Base-by-base conservation (phyloP, 2,797 vertebrate genomes). In the Margarornis squamiger region DNA sequence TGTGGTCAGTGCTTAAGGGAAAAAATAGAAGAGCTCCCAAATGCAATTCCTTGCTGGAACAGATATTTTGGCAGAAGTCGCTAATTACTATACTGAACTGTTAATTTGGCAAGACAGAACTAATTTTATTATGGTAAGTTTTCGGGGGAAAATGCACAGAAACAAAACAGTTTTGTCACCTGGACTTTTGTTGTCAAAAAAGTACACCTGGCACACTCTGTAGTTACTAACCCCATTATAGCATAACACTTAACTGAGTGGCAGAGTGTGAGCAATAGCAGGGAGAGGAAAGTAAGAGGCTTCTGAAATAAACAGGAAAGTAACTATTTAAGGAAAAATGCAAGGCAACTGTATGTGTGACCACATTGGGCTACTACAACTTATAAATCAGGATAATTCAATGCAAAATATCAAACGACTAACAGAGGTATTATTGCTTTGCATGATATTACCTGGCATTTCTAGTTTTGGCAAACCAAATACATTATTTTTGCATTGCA, bases 1-100 rank as follows among this genome's bases (percentile, higher is more conserved):
- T 92, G 89, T 92, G 95, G 92, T 97, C 95, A 94, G 83, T 90
- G 95, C 96, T 97, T 96, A 96, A 92, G 95, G 97, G 96, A 91
- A 90, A 92, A 95, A 96, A 96, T 48, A 95, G 88, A 93, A 92
- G 82, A 95, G 75, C 41, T 95, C 96, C 87, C 95, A 95, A 96
- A 97, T 23, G 78, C 65, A 97, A 39, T 59, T 77, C 85, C 93
- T 97, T 96, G 94, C 94, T 97, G 94, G 72, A 95, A 92, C 78
- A 86, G 92, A 83, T 95, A 96, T 95, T 97, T 97, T 94, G 95
- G 93, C 88, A 93, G 92, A 97, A 97, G 77, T 95, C 93, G 75
- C 92, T 97, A 97, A 98, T 98, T 97, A 97, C 87, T 94, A 77
- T 51, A 92, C 73, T 72, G 85, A 91, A 92, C 77, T 81, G 74